These are phyloP conservation scores for Plecotus auritus DNA, from an alignment of 2,113 vertebrate species.

Conservation along the genomic window DNA sequence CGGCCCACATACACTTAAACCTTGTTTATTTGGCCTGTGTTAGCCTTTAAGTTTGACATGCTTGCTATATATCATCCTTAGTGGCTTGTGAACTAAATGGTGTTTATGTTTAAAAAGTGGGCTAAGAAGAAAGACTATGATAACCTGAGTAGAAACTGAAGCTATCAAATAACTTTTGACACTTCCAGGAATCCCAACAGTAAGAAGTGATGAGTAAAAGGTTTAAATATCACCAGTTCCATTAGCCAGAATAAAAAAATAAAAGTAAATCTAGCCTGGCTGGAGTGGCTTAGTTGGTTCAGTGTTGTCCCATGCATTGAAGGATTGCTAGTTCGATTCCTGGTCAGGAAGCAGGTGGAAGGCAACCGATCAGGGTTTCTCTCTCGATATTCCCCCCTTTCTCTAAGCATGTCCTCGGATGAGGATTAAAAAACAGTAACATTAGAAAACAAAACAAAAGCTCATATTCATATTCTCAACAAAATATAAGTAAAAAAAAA, in stretches of 20 bases:
- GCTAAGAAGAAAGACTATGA: neutral
- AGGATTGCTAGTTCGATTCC: neutral
- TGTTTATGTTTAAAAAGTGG: constrained; percentile 12
- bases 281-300: neutral
- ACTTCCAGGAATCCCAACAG: neutral
- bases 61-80: neutral
- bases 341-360: neutral
- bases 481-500: neutral
- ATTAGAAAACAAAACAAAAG: neutral
- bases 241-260: neutral
- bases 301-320: neutral
- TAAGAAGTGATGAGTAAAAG: neutral
- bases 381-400: neutral
- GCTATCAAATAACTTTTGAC: neutral
- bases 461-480: neutral
- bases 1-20: no score
- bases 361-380: neutral
- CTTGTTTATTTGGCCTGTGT: no score
- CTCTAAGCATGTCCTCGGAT: neutral
- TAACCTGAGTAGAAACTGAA: neutral
- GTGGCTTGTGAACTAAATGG: neutral
- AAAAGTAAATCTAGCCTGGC: neutral
- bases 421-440: neutral
- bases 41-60: no score
- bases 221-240: neutral